Base-by-base conservation (phyloP, 2,888 invertebrate species). In the Thymelicus lineola region DNA sequence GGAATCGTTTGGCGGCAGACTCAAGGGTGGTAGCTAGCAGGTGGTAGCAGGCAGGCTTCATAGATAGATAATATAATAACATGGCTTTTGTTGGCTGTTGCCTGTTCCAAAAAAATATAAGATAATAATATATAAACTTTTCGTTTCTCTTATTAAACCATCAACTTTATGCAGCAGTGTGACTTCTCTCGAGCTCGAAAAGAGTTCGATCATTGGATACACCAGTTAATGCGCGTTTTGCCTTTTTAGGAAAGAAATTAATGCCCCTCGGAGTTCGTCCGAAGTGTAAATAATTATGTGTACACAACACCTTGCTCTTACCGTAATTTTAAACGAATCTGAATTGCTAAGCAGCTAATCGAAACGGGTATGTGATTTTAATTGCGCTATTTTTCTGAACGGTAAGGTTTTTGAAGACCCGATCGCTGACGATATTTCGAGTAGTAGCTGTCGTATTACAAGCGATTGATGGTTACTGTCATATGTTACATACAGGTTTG, bases 211-310 rank as follows among this genome's bases (percentile, higher is more conserved):
- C 58, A 50, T 38, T 50, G 59, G 66, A 38, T 59, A 59, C 59
- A 38, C 48, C 59, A 59, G 36, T 66, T 58, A 48, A 66, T 50
- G 66, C 9, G 5, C 20, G 58, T 35, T 3, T 35, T 45, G 48
- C 66, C 66, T 66, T 66, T 60, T 66, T 66, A 38, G 59, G 59
- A 66, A 66, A 48, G 2, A 66, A 38, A 66, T 50, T 60, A 50
- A 66, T 66, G 66, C 1, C 38, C 35, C 59, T 60, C 50, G 38
- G 50, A 67, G 50, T 60, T 53, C n/a, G 50, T 42, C 53, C 66
- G 66, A 67, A 67, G 59, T 67, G 60, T 67, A 67, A 67, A 60
- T 67, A 60, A 60, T 67, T 53, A 50, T 6, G 45, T 45, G 53
- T 60, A 14, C 46, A 42, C 28, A 53, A 50, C 50, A 60, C 42